These are phyloP conservation scores for Alaudala cheleensis DNA, from an alignment of 2,113 vertebrate species.

Conservation along the genomic window DNA sequence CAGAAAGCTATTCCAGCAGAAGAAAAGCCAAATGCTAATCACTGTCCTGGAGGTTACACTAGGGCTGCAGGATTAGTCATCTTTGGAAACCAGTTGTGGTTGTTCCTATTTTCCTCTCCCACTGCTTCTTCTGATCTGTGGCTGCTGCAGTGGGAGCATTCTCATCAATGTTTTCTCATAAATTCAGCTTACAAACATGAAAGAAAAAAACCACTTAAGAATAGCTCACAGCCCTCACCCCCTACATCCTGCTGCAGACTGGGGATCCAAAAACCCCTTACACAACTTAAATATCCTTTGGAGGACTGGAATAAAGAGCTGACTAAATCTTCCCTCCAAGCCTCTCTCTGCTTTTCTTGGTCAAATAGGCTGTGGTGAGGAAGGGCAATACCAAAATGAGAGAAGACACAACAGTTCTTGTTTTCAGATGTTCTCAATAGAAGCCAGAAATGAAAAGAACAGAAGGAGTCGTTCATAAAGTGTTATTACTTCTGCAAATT, in stretches of 20 bases:
- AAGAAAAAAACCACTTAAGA: slow-evolving; percentile 36
- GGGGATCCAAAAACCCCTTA: slow-evolving; percentile 17
- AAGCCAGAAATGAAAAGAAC: neutral
- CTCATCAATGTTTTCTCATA: slow-evolving; percentile 50
- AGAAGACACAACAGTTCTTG: neutral
- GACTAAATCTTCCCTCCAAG: neutral
- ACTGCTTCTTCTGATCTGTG: slow-evolving; percentile 34
- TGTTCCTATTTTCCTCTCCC: slow-evolving; percentile 51
- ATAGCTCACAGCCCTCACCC: slow-evolving; percentile 8
- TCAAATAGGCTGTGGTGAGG: neutral
- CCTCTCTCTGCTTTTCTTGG: neutral
- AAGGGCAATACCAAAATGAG: neutral
- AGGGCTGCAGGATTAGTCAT: slow-evolving; percentile 29
- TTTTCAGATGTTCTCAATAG: neutral
- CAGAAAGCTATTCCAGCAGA: slow-evolving; percentile 37
- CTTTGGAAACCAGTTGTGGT: slow-evolving; percentile 45
- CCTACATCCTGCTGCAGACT: neutral
- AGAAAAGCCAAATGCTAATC: slow-evolving; percentile 22
- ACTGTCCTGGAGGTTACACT: slow-evolving; percentile 28
- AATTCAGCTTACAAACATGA: slow-evolving; percentile 39
- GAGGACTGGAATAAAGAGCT: neutral
- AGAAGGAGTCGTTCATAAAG: neutral
- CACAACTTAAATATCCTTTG: neutral
- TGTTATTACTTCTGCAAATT: neutral
- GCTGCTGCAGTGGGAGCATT: slow-evolving; percentile 43